Base-by-base conservation (phyloP, 2,113 vertebrate genomes). In the Marcusenius ussheri region DNA sequence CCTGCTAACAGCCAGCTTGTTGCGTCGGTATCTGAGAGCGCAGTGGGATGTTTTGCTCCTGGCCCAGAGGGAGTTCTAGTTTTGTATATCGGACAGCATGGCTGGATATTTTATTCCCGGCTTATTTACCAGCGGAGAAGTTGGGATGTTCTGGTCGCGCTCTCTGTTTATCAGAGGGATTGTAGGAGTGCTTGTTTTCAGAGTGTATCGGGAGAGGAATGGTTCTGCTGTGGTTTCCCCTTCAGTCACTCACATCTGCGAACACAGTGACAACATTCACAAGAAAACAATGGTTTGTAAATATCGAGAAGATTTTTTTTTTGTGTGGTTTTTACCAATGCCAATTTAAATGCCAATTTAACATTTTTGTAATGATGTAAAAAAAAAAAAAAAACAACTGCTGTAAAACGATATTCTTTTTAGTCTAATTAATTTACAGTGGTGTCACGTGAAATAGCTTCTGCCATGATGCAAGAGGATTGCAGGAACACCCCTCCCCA, bases 331-430 rank as follows among this genome's bases (percentile, higher is more conserved):
- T 88, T 88, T 45, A 62, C 56, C 87, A 66, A 88, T 70, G 62
- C 62, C 62, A 70, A 70, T 70, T 70, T 70, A 70, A 88, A 88
- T 88, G 87, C 87, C 53, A 66, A 88, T 88, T 21, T 62, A 45
- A 66, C 50, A 56, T 87, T 51, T 89, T 89, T 89, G 53, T 89
- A 89, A 77, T 74, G 42, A 66, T 88, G 87, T 88, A 53, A 50
- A 86, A 86, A 86, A 58, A 58, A 87, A 87, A 35, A 56, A 87
- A 87, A 39, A 56, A 70, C 0, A 84, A 46, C 50, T 62, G n/a
- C 24, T 90, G 89, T 86, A 89, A 80, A 80, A 77, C 0, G 45
- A 2, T 88, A 6, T 88, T 70, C 46, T 42, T 70, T 88, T 35
- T 39, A 56, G 50, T 39, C 13, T 8, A 51, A 49, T 56, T 56